A percentile compares a stretch with the other conserved stretches of the same genome.
Conservation (phyloP, 2,888 invertebrate genomes). For the Erebia palarica region DNA sequence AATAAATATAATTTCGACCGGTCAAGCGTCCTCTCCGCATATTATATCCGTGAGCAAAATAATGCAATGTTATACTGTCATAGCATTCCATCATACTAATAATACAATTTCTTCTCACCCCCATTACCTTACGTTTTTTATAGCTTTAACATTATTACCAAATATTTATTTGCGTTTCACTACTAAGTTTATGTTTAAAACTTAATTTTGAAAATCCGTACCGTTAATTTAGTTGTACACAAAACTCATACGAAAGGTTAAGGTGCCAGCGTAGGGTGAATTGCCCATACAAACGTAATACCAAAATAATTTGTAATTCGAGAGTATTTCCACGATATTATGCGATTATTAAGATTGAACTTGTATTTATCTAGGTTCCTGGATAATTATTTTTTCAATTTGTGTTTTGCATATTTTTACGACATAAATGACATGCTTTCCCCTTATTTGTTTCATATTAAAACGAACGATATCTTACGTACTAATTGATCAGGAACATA, state of each 20-base stretch:
- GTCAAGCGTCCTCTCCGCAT: slow-evolving; percentile 76
- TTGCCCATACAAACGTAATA: too few relatives aligned
- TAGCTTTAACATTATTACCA: slow-evolving; percentile 34
- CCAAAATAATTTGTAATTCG: too few relatives aligned
- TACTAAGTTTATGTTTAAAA: background rate
- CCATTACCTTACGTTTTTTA: slow-evolving; percentile 34
- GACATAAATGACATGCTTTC: too few relatives aligned
- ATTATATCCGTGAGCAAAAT: slow-evolving; percentile 73
- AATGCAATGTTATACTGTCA: slow-evolving; percentile 47
- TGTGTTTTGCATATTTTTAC: too few relatives aligned
- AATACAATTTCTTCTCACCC: slow-evolving; percentile 43
- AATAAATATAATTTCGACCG: slow-evolving; percentile 80
- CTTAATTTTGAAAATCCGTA: background rate
- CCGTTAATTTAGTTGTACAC: background rate
- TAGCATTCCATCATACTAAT: slow-evolving; percentile 52
- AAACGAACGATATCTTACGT: too few relatives aligned
- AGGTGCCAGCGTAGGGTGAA: too few relatives aligned
- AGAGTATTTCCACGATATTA: too few relatives aligned
- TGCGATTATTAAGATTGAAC: too few relatives aligned
- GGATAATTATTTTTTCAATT: too few relatives aligned
- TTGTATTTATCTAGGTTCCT: too few relatives aligned
- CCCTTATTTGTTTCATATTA: too few relatives aligned
- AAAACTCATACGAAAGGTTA: background rate
- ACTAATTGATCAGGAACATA: too few relatives aligned
- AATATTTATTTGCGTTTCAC: slow-evolving; percentile 30